Evolutionary conservation across 2,113 vertebrate genomes (phyloP).

Genomic region (Helogale parvula): DNA sequence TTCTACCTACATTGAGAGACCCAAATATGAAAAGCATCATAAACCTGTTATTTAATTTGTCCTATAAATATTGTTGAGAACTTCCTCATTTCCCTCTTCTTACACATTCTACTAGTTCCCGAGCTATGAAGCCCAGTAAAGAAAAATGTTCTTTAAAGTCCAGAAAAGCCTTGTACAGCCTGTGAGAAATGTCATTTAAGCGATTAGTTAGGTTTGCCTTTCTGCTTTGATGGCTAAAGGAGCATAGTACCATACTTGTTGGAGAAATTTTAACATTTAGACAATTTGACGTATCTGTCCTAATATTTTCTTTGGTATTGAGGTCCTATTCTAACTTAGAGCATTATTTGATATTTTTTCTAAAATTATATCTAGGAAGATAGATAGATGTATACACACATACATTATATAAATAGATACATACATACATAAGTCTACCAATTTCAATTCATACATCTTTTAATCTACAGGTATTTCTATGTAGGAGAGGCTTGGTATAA

Average conservation of each 20-base stretch:
- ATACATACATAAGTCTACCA: not conserved
- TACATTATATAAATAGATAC: not conserved
- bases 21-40: not conserved
- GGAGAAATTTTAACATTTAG: not conserved
- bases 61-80: not conserved
- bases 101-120: too few species aligned
- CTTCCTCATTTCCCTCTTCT: not conserved
- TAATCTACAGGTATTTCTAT: not conserved
- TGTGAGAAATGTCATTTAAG: not conserved
- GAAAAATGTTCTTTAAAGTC: not conserved
- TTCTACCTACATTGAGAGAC: not conserved
- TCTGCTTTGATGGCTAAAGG: not conserved
- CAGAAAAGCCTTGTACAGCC: not conserved
- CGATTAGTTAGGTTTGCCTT: not conserved
- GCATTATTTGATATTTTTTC: not conserved
- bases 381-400: too few species aligned
- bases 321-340: not conserved
- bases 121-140: not conserved
- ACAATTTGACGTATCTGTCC: not conserved
- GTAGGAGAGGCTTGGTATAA: not conserved
- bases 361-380: not conserved
- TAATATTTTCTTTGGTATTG: not conserved
- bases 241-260: not conserved
- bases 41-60: not conserved
- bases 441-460: not conserved